phyloP scores from a whole-genome alignment of 2,113 vertebrate genomes.

The Triplophysa tibetana region DNA sequence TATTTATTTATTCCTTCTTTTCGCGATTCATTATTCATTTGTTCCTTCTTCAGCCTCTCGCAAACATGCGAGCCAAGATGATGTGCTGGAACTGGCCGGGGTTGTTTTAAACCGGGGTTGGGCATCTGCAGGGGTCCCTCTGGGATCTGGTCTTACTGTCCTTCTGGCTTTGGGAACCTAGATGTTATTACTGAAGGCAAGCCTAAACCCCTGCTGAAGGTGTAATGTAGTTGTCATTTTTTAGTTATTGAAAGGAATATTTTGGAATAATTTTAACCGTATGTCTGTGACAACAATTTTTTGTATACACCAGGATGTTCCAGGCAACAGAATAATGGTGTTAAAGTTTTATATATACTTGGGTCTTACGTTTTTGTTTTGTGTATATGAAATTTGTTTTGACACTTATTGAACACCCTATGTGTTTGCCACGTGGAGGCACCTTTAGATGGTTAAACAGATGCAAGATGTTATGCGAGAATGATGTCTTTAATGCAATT shows the following conservation, averaged over 20 bases:
- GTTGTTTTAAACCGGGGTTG: conserved; percentile 22
- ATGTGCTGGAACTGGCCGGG: conserved; percentile 40
- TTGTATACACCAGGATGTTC: not conserved
- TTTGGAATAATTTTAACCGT: too few relatives aligned
- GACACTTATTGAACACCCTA: too few relatives aligned
- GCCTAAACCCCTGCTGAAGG: not conserved
- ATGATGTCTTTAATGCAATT: too few relatives aligned
- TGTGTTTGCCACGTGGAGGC: too few relatives aligned
- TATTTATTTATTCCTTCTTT: conserved; percentile 57
- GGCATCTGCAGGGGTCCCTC: not conserved
- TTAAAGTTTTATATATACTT: not conserved
- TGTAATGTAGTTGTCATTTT: not conserved
- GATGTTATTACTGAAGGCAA: not conserved
- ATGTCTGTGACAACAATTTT: too few relatives aligned
- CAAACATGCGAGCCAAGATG: conserved; percentile 27
- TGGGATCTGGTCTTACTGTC: conserved; percentile 3
- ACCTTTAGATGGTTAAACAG: too few relatives aligned
- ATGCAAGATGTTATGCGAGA: too few relatives aligned
- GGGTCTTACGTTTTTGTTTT: not conserved
- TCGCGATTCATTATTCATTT: conserved; percentile 55
- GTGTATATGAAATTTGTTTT: not conserved
- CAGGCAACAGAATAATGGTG: not conserved
- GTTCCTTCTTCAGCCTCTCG: conserved; percentile 36
- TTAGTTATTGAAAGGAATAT: not conserved
- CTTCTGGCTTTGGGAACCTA: conserved; percentile 4